A percentile compares a stretch with the other conserved stretches of the same genome.
Evolutionary conservation across 1,140 invertebrate species (phyloP).

Genomic region (Littorina saxatilis): DNA sequence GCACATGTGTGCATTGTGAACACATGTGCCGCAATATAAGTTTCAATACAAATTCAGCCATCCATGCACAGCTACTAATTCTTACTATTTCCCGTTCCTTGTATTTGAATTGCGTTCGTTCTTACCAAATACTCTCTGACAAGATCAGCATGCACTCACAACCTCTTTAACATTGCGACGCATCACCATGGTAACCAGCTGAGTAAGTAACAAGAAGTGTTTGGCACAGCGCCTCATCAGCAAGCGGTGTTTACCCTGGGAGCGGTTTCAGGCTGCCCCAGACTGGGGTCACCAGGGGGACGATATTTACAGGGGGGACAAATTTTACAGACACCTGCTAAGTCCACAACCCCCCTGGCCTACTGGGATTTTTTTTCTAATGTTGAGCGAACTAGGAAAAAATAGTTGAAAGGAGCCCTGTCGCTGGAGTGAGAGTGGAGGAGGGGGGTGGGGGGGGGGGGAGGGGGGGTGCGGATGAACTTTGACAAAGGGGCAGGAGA

Average conservation of each 20-base stretch:
- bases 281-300: neutral
- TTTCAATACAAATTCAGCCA: no score
- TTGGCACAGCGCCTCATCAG: neutral
- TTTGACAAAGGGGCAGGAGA: neutral
- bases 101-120: no score
- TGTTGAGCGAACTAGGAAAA: neutral
- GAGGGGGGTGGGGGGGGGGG: neutral
- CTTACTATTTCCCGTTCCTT: no score
- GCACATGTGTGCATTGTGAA: no score
- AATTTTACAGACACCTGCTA: conserved; percentile 28
- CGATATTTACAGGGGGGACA: conserved; percentile 26
- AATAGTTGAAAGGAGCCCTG: neutral
- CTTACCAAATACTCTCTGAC: no score
- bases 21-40: no score
- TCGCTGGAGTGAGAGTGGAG: neutral
- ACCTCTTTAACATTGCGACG: no score
- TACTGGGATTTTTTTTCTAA: neutral
- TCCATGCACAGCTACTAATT: no score
- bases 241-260: neutral
- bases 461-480: neutral
- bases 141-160: no score
- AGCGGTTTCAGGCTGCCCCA: neutral
- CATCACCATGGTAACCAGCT: no score
- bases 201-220: no score
- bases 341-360: neutral